Percentiles rank a stretch among this genome's conserved stretches.
Evolutionary conservation across 2,797 vertebrate genomes (phyloP).

Genomic region (Rallus crepitans): DNA sequence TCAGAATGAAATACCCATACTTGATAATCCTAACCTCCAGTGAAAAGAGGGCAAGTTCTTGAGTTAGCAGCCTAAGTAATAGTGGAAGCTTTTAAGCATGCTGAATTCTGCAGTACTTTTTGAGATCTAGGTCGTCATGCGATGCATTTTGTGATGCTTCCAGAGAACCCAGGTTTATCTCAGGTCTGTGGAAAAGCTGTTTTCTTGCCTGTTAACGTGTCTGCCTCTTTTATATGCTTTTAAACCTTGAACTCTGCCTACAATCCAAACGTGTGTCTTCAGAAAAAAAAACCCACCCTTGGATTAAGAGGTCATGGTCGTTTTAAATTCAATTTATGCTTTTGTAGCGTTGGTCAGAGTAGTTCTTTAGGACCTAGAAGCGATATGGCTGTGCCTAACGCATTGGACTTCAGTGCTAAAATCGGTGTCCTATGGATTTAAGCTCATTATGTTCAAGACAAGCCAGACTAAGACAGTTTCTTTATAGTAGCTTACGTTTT

Average conservation of each 20-base stretch:
- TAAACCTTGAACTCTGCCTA: neutral
- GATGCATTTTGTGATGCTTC: neutral
- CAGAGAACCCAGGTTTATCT: neutral
- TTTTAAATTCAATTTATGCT: neutral
- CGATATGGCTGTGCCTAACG: neutral
- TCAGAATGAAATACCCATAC: neutral
- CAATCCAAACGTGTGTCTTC: neutral
- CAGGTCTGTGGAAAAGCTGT: neutral
- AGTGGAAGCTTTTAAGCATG: neutral
- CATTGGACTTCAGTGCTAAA: neutral
- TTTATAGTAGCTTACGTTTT: neutral
- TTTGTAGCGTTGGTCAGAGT: neutral
- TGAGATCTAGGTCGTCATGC: neutral
- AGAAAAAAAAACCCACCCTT: neutral
- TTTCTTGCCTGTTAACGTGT: neutral
- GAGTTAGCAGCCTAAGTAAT: neutral
- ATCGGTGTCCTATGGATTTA: neutral
- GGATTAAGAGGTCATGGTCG: accelerated
- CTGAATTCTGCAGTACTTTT: neutral
- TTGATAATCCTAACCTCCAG: neutral
- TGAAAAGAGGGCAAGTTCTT: neutral
- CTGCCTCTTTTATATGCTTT: neutral
- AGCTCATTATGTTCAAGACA: neutral
- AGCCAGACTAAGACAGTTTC: constrained; percentile 16
- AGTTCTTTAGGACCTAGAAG: neutral